phyloP scores from a whole-genome alignment of 1,140 invertebrate species.

The Agrypnia vestita region DNA sequence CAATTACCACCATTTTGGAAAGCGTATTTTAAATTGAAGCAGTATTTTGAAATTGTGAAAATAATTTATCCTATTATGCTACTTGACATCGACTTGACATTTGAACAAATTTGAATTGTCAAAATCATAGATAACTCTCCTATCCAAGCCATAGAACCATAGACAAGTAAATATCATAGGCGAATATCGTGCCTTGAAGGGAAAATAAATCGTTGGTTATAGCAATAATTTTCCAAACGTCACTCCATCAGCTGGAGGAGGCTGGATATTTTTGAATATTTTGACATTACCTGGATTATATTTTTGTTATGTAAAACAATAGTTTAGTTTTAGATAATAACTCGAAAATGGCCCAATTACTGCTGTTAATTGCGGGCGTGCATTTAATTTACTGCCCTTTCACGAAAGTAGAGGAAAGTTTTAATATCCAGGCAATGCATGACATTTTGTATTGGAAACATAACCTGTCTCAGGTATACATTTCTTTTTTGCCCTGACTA shows the following conservation, averaged over 20 bases:
- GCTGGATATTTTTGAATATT: constrained; percentile 49
- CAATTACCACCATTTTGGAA: too few relatives aligned
- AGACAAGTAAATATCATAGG: too few relatives aligned
- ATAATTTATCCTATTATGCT: too few relatives aligned
- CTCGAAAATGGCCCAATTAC: constrained; percentile 47
- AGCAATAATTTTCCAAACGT: background rate
- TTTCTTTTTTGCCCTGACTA: constrained; percentile 27
- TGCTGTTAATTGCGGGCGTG: constrained; percentile 78
- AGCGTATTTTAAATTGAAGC: too few relatives aligned
- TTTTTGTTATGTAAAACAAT: constrained; percentile 48
- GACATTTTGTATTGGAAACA: constrained; percentile 93
- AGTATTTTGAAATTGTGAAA: too few relatives aligned
- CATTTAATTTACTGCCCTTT: constrained; percentile 93
- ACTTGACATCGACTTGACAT: too few relatives aligned
- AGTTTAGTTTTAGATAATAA: background rate
- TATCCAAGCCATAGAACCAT: too few relatives aligned
- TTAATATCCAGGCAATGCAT: constrained; percentile 98
- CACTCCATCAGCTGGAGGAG: constrained; percentile 2
- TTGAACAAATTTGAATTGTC: too few relatives aligned
- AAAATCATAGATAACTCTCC: too few relatives aligned
- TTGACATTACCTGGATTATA: constrained; percentile 42
- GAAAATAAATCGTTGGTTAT: too few relatives aligned
- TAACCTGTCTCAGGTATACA: constrained; percentile 87
- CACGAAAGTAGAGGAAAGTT: constrained; percentile 99
- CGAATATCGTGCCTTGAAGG: too few relatives aligned